A percentile compares a stretch with the other conserved stretches of the same genome.
Conservation (phyloP, 2,888 invertebrate species). For the Hypomecis punctinalis region DNA sequence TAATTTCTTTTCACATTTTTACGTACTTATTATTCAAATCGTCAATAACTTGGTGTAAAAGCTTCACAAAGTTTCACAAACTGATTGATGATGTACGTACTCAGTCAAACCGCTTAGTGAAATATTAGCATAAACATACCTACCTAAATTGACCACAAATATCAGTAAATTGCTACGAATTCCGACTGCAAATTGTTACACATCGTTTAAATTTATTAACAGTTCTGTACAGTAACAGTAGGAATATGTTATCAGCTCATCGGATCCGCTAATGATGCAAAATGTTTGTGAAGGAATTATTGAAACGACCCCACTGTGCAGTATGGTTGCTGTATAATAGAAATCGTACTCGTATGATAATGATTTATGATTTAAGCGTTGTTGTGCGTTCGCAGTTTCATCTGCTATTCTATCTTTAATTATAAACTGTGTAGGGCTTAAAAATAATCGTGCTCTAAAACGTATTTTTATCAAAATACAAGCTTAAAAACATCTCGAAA, state of each 20-base stretch:
- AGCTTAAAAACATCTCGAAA: too few relatives aligned
- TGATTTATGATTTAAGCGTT: neutral
- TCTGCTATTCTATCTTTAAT: neutral
- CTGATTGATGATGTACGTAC: neutral
- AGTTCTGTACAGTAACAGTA: constrained; percentile 39
- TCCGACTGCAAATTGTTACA: constrained; percentile 25
- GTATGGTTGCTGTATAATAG: neutral
- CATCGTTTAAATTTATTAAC: constrained; percentile 42
- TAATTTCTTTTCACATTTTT: too few relatives aligned
- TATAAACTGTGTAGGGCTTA: too few relatives aligned
- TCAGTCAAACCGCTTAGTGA: neutral
- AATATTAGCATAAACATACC: neutral
- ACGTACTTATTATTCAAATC: too few relatives aligned
- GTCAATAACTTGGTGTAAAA: too few relatives aligned
- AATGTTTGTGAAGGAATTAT: constrained; percentile 61
- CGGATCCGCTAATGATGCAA: constrained; percentile 42
- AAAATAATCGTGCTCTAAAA: too few relatives aligned
- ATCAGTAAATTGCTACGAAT: constrained; percentile 17
- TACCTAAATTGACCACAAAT: constrained; percentile 7
- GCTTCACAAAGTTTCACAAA: too few relatives aligned
- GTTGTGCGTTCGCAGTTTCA: too few relatives aligned
- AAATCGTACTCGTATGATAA: neutral
- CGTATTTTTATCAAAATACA: too few relatives aligned
- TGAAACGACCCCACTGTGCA: constrained; percentile 46
- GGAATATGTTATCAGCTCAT: constrained; percentile 49